These are phyloP conservation scores for Drosophila aff. DNA, from an alignment of 1,140 invertebrate species.

Conservation along the genomic window DNA sequence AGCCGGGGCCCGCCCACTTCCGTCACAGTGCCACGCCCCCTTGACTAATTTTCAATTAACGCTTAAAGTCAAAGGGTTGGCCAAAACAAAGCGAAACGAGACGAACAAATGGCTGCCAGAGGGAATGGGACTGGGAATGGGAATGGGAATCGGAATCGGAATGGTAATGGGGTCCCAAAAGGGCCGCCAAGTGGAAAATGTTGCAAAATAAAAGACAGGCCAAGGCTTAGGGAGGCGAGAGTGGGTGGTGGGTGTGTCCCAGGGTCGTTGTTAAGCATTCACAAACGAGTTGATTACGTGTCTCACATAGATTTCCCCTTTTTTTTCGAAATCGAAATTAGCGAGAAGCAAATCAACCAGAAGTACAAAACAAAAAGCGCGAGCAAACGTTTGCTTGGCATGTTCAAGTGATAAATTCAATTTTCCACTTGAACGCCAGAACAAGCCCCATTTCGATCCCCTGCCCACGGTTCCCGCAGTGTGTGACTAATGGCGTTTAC, in stretches of 20 bases:
- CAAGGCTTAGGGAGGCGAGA: neutral
- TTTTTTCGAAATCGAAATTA: conserved; percentile 52
- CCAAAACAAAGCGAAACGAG: conserved; percentile 23
- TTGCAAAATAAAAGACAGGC: conserved; percentile 50
- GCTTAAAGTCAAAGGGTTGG: conserved; percentile 56
- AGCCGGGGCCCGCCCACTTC: conserved; percentile 64
- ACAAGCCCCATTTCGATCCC: conserved; percentile 3
- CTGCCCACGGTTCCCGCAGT: neutral
- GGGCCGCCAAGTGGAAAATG: conserved; percentile 63
- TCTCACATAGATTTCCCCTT: conserved; percentile 74
- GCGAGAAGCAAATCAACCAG: conserved; percentile 36
- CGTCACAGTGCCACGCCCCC: conserved; percentile 39
- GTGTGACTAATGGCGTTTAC: conserved; percentile 81
- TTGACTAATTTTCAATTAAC: conserved; percentile 78
- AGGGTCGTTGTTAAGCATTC: conserved; percentile 54
- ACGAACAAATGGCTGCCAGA: conserved; percentile 7
- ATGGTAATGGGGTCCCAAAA: conserved; percentile 13
- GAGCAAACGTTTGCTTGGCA: conserved; percentile 62
- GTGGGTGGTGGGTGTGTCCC: neutral
- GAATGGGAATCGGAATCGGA: too few relatives aligned
- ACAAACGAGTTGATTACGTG: conserved; percentile 83
- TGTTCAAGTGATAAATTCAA: conserved; percentile 84
- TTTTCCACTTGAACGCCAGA: conserved; percentile 79
- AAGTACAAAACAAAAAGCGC: conserved; percentile 24
- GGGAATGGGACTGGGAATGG: neutral